Conservation (phyloP, 2,888 invertebrate genomes). For the Caenorhabditis becei region DNA sequence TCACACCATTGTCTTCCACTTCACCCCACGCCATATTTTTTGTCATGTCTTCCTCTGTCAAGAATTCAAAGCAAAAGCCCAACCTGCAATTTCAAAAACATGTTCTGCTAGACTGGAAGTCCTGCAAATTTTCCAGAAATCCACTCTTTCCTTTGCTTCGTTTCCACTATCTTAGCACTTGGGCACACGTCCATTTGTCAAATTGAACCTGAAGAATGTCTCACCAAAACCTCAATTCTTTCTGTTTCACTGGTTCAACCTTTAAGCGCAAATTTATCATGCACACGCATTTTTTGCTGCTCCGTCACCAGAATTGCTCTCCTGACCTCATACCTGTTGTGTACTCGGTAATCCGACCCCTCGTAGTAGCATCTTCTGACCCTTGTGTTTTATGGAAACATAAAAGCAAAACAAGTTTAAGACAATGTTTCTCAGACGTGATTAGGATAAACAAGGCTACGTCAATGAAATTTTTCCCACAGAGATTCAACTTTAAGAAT, state of each 20-base stretch:
- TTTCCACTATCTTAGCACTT: constrained; percentile 13
- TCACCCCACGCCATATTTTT: constrained; percentile 33
- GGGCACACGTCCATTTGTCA: constrained; percentile 40
- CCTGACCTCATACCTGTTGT: constrained; percentile 34
- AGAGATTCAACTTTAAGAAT: not conserved
- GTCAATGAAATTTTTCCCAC: constrained; percentile 20
- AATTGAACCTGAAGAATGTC: constrained; percentile 48
- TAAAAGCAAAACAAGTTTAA: constrained; percentile 9
- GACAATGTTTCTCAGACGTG: constrained; percentile 31
- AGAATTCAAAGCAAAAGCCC: constrained; percentile 2
- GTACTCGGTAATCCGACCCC: constrained; percentile 39
- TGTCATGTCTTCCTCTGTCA: constrained; percentile 12
- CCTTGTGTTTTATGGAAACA: not conserved
- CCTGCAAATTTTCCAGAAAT: not conserved
- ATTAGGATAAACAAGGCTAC: constrained; percentile 1
- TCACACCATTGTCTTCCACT: constrained; percentile 48
- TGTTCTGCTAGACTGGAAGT: constrained; percentile 1
- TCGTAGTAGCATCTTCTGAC: constrained; percentile 12
- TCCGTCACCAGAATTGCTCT: constrained; percentile 21
- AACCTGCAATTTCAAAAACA: constrained; percentile 10
- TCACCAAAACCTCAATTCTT: constrained; percentile 13
- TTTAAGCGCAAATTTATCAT: constrained; percentile 19
- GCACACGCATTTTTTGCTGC: constrained; percentile 18
- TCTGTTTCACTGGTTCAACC: constrained; percentile 45
- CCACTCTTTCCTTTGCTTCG: not conserved